These are phyloP conservation scores for Dicycla oo DNA, from an alignment of 2,888 invertebrate species.

Conservation along the genomic window DNA sequence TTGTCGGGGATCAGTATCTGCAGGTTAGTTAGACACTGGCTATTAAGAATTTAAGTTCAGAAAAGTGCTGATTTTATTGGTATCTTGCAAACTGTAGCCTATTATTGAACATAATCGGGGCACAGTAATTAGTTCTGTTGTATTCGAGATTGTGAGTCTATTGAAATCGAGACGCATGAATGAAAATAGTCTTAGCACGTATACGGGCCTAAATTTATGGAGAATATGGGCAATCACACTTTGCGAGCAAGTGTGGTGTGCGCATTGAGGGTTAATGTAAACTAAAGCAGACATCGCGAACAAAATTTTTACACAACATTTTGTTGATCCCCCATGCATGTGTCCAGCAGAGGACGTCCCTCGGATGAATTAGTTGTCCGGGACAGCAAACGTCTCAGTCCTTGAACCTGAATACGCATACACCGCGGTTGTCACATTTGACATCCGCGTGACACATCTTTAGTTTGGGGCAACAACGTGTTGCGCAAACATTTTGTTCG, in stretches of 20 bases:
- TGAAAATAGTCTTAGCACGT: neutral
- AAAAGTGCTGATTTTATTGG: neutral
- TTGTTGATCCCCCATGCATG: too few relatives aligned
- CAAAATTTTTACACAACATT: too few relatives aligned
- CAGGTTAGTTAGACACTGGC: slow-evolving; percentile 83
- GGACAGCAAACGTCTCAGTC: too few relatives aligned
- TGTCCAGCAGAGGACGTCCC: too few relatives aligned
- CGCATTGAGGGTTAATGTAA: too few relatives aligned
- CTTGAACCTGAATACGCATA: too few relatives aligned
- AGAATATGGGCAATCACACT: neutral
- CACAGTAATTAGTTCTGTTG: neutral
- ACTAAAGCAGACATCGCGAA: too few relatives aligned
- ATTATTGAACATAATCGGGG: neutral
- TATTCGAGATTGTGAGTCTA: neutral
- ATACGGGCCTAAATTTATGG: neutral
- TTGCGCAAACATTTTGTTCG: too few relatives aligned
- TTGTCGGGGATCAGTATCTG: slow-evolving; percentile 97
- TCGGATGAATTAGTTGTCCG: too few relatives aligned
- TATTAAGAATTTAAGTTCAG: neutral
- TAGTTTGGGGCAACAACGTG: too few relatives aligned
- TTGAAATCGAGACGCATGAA: neutral
- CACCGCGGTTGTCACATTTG: too few relatives aligned
- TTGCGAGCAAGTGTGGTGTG: neutral
- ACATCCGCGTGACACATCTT: too few relatives aligned
- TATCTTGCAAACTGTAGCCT: neutral